Conservation (phyloP, 1,140 invertebrate genomes). For the Aradophagus sp. region DNA sequence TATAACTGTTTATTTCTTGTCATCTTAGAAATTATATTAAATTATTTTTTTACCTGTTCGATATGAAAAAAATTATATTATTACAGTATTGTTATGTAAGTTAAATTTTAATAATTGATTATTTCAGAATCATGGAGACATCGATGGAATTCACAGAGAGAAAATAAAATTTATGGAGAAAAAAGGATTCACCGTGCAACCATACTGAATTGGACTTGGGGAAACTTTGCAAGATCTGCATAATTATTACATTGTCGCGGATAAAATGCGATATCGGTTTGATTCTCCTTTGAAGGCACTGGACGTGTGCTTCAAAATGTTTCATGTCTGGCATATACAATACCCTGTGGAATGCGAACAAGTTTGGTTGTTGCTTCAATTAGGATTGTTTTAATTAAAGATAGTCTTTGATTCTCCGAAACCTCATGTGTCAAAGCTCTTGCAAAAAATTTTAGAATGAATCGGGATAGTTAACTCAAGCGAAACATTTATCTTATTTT, state of each 20-base stretch:
- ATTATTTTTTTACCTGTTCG: too few species aligned
- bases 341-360: conserved; percentile 23
- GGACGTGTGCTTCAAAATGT: conserved; percentile 44
- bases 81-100: background rate
- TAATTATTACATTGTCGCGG: conserved; percentile 39
- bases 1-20: too few species aligned
- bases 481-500: too few species aligned
- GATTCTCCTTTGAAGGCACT: conserved; percentile 36
- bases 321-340: background rate
- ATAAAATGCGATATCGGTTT: conserved; percentile 35
- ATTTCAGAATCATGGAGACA: conserved; percentile 19
- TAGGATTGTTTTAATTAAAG: conserved; percentile 5
- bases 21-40: too few species aligned
- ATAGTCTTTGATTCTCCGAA: conserved; percentile 6
- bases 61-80: too few species aligned
- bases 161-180: conserved; percentile 26
- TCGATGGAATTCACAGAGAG: conserved; percentile 24
- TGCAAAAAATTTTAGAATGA: too few species aligned
- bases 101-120: background rate
- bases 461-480: too few species aligned
- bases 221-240: conserved; percentile 4
- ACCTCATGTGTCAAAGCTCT: conserved; percentile 9
- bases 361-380: conserved; percentile 17
- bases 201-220: conserved; percentile 47
- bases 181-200: conserved; percentile 33